These are phyloP conservation scores for Pangasius mekongensis DNA, from an alignment of 2,797 vertebrate species.

Conservation along the genomic window DNA sequence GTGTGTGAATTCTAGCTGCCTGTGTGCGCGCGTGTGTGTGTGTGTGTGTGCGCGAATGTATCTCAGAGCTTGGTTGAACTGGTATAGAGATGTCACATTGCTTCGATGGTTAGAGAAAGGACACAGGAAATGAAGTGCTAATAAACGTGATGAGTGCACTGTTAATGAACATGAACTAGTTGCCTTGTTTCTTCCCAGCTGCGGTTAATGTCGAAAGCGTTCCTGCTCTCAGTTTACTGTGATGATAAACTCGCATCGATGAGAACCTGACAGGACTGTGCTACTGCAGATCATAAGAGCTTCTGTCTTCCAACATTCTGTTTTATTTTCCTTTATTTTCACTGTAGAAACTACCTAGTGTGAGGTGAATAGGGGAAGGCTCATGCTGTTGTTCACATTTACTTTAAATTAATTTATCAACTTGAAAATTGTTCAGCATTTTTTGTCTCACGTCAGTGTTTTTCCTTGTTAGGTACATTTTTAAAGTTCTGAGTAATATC, in stretches of 20 bases:
- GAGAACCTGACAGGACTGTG: constrained; percentile 35
- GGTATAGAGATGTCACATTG: constrained; percentile 6
- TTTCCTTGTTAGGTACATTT: constrained; percentile 6
- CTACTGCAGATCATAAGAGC: constrained; percentile 43
- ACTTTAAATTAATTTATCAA: constrained; percentile 60
- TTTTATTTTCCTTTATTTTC: constrained; percentile 14
- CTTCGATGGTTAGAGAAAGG: constrained; percentile 23
- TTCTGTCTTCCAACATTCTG: constrained; percentile 53
- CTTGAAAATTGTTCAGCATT: constrained; percentile 68
- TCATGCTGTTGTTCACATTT: constrained; percentile 58
- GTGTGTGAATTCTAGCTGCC: not conserved
- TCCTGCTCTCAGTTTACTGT: constrained; percentile 23
- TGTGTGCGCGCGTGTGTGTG: not conserved
- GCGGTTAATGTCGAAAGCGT: constrained; percentile 6
- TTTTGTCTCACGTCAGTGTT: constrained; percentile 33
- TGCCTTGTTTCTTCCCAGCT: constrained; percentile 29
- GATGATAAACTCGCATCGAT: constrained; percentile 8
- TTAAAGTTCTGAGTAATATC: not conserved
- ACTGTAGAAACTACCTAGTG: constrained; percentile 40
- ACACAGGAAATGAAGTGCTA: not conserved
- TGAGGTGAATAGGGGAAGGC: constrained; percentile 11
- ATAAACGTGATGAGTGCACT: not conserved
- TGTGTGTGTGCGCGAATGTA: not conserved
- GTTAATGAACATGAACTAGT: constrained; percentile 19
- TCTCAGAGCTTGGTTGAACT: not conserved